A percentile compares a stretch with the other conserved stretches of the same genome.
These are phyloP conservation scores for Syrista parreyssii DNA, from an alignment of 2,888 invertebrate species.

Conservation along the genomic window DNA sequence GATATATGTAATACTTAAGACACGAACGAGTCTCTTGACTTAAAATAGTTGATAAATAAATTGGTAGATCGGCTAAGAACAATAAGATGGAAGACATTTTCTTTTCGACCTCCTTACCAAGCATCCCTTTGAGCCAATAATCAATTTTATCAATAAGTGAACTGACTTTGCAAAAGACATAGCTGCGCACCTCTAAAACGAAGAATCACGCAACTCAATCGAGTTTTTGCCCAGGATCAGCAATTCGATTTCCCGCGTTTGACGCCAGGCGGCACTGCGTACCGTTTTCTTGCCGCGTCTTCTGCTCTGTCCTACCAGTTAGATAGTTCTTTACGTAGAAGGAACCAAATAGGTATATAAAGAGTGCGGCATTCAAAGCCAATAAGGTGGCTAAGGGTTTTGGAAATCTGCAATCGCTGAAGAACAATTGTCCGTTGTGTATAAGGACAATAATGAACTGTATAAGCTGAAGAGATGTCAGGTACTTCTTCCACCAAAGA, in stretches of 20 bases:
- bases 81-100: background rate
- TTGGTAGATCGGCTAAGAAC: background rate
- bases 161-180: background rate
- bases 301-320: slow-evolving; percentile 40
- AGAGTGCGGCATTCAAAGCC: slow-evolving; percentile 75
- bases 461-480: slow-evolving; percentile 89
- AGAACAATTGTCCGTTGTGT: slow-evolving; percentile 75
- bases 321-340: slow-evolving; percentile 79
- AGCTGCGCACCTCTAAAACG: background rate
- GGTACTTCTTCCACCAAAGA: slow-evolving; percentile 95
- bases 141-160: background rate
- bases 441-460: slow-evolving; percentile 82
- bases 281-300: background rate
- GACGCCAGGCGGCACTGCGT: background rate
- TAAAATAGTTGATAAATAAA: background rate
- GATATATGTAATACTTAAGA: background rate
- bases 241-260: background rate
- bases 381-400: slow-evolving; percentile 77
- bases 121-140: background rate
- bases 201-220: background rate
- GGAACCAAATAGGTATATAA: slow-evolving; percentile 82
- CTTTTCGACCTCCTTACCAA: background rate
- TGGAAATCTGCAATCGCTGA: slow-evolving; percentile 72
- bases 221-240: background rate
- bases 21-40: background rate